Evolutionary conservation across 2,888 invertebrate species (phyloP), one percentile per base, ranked within the genome.

Genomic region (Drosophila phalerata): DNA sequence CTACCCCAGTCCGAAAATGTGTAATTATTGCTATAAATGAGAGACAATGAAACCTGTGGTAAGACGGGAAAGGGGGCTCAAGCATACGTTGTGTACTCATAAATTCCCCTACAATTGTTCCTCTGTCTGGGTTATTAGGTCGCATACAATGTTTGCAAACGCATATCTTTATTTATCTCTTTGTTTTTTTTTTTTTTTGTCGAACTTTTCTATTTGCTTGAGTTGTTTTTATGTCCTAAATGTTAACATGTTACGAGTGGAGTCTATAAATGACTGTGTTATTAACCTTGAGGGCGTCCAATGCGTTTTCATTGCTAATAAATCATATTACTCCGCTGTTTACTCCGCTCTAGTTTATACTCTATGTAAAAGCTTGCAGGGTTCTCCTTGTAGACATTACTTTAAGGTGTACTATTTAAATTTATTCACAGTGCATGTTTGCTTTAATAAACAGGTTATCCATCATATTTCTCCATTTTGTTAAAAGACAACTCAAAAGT

Each of bases 251-350:
- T 81, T 72, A 56, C 70, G 56, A 49, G 53, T 60, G 69, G 57
- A 55, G 53, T 56, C 40, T 32, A 51, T 58, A 37, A 37, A 57
- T 68, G 63, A 15, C 64, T 30, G 22, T 6, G 43, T 38, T 22
- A 11, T 34, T 71, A 77, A 70, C 69, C 79, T 71, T 74, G 63
- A 56, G 67, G 57, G 72, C 57, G 63, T 70, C 78, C 65, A 81
- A 77, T 79, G 81, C 90, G 85, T 79, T 90, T 73, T 74, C 74
- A 71, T 70, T 64, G 72, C 56, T 64, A 80, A 79, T 89, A 87
- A 89, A 88, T 89, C 88, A 89, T 71, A 17, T 25, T 1, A 32
- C 11, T 40, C 42, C 55, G n/a, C n/a, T 79, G 65, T 83, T 78
- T 74, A 52, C 51, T 42, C 56, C 37, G 38, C 34, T 25, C 47